phyloP scores from a whole-genome alignment of 2,797 vertebrate genomes.

The Glyptemys insculpta region DNA sequence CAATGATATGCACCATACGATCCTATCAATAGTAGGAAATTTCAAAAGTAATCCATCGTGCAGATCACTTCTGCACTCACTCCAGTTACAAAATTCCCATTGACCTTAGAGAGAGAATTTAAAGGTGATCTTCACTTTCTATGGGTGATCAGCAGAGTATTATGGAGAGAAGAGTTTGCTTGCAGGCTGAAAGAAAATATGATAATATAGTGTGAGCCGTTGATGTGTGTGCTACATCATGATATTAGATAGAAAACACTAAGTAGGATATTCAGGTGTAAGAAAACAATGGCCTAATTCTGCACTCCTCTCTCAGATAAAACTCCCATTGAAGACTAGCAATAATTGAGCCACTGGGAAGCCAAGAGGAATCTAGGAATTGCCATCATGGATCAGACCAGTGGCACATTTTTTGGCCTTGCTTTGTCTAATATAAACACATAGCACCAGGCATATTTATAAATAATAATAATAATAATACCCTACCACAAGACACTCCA shows the following conservation, averaged over 20 bases:
- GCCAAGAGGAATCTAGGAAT: neutral
- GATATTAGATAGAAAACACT: neutral
- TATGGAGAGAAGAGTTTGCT: neutral
- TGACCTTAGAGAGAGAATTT: accelerated
- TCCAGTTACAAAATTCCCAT: neutral
- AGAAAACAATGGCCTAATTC: neutral
- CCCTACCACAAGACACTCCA: neutral
- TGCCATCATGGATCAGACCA: neutral
- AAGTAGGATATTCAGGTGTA: accelerated
- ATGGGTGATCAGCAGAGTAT: neutral
- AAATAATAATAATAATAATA: neutral
- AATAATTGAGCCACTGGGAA: neutral
- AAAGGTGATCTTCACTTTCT: neutral
- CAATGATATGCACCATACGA: neutral
- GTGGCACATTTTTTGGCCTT: neutral
- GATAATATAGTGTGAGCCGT: neutral
- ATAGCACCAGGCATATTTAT: neutral
- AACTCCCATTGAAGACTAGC: neutral
- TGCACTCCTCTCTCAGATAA: neutral
- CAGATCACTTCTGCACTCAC: accelerated
- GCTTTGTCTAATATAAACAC: neutral
- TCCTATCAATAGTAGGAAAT: neutral
- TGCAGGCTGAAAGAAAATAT: neutral
- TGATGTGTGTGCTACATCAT: accelerated
- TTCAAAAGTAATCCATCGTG: neutral